Conservation (phyloP, 2,113 vertebrate species). For the Setophaga kirtlandii region DNA sequence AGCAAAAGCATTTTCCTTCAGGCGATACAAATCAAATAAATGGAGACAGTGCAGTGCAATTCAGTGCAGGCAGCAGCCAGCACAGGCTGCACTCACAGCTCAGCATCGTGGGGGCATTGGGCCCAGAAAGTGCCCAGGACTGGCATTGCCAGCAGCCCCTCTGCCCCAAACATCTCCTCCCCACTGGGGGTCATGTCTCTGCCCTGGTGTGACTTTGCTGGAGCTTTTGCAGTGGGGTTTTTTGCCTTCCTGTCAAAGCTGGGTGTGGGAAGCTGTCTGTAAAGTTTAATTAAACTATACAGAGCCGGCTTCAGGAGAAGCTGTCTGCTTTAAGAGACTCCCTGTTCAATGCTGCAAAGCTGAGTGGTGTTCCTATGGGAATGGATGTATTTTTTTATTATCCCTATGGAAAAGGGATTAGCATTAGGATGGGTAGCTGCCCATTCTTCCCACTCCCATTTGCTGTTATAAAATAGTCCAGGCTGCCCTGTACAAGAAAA, state of each 20-base stretch:
- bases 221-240: neutral
- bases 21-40: constrained; percentile 52
- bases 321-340: neutral
- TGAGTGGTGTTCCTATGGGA: neutral
- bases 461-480: neutral
- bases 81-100: neutral
- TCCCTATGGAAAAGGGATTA: neutral
- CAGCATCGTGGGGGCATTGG: fast-evolving
- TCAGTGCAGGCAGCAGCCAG: neutral
- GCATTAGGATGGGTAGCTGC: neutral
- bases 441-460: neutral
- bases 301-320: neutral
- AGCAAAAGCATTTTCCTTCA: constrained; percentile 53
- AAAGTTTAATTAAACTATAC: neutral
- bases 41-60: neutral
- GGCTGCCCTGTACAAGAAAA: neutral
- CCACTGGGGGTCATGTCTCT: neutral
- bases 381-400: neutral
- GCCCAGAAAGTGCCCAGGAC: neutral
- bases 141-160: neutral
- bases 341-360: neutral
- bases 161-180: fast-evolving
- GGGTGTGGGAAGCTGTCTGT: neutral
- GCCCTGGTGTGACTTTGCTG: neutral
- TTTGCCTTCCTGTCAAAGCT: neutral